Conservation (phyloP, 2,113 vertebrate species). For the Alethe castanea region DNA sequence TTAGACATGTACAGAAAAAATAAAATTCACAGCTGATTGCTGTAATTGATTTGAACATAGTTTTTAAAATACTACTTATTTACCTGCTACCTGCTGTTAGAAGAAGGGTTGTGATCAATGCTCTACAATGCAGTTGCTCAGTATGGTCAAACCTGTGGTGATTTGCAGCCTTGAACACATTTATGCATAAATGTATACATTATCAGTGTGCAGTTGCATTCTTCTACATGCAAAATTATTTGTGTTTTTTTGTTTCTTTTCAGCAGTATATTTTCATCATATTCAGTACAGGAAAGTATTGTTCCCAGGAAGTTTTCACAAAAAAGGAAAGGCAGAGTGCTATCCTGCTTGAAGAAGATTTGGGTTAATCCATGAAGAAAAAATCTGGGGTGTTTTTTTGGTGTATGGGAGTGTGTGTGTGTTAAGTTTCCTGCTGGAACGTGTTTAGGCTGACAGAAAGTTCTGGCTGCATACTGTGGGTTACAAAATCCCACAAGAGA, state of each 20-base stretch:
- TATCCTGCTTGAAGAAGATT: background rate
- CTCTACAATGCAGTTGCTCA: background rate
- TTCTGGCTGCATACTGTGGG: background rate
- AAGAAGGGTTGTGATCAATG: background rate
- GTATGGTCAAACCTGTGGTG: background rate
- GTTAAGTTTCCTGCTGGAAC: background rate
- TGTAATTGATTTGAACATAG: background rate
- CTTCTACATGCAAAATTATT: background rate
- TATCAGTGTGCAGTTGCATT: background rate
- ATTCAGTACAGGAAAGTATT: background rate
- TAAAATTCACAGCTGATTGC: background rate
- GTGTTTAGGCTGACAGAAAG: background rate
- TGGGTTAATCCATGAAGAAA: background rate
- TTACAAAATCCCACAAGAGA: background rate
- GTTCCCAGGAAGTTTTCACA: background rate
- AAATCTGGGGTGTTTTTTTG: no score
- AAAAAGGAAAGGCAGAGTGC: background rate
- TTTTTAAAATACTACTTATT: background rate
- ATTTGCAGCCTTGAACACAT: background rate
- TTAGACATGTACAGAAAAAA: background rate
- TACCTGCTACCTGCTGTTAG: no score
- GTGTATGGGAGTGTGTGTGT: background rate
- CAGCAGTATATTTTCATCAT: background rate
- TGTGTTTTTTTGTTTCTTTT: background rate
- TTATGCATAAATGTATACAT: background rate